phyloP scores from a whole-genome alignment of 2,888 invertebrate genomes.

The Xylota sylvarum region DNA sequence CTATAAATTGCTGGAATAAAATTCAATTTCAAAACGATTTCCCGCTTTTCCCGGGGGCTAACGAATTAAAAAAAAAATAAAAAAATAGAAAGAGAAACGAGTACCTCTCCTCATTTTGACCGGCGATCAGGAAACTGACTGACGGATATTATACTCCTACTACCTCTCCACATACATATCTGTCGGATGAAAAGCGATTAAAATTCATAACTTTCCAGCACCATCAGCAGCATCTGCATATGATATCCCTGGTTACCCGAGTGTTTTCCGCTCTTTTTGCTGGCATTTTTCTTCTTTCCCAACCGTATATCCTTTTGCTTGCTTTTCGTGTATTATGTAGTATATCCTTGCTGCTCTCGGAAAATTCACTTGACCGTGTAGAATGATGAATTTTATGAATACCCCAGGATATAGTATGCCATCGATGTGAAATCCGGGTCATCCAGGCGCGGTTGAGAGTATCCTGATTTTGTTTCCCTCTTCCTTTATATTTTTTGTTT shows the following conservation, averaged over 20 bases:
- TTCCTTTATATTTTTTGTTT: background rate
- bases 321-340: background rate
- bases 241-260: conserved; percentile 32
- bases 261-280: conserved; percentile 58
- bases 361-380: conserved; percentile 72
- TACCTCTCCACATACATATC: background rate
- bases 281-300: conserved; percentile 25
- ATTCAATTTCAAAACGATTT: conserved; percentile 59
- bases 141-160: conserved; percentile 51
- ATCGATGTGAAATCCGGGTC: conserved; percentile 68
- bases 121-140: conserved; percentile 40
- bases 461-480: conserved; percentile 57
- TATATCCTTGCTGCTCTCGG: conserved; percentile 52
- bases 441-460: conserved; percentile 58
- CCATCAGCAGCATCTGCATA: conserved; percentile 67
- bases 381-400: conserved; percentile 74
- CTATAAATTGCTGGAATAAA: conserved; percentile 40
- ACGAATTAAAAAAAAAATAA: conserved; percentile 4
- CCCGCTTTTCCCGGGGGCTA: conserved; percentile 5
- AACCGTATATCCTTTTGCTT: background rate
- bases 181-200: conserved; percentile 68
- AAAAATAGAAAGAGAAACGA: conserved; percentile 2
- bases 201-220: conserved; percentile 74
- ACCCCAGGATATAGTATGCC: conserved; percentile 42
- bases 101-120: conserved; percentile 16